Conservation (phyloP, 2,888 invertebrate species). For the Cataglyphis cursor region DNA sequence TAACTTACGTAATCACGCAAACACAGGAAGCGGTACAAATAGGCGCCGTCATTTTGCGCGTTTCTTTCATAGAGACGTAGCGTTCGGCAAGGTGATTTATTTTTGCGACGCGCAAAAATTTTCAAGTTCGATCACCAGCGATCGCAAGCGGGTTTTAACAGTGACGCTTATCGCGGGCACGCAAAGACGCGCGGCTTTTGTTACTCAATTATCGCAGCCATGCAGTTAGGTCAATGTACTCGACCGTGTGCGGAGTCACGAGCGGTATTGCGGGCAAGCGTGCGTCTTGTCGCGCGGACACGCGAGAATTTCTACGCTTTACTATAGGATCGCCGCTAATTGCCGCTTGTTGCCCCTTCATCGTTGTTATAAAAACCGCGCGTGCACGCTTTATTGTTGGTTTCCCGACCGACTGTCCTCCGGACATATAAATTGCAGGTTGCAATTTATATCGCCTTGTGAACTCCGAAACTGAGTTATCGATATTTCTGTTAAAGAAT, state of each 20-base stretch:
- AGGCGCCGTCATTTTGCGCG: constrained; percentile 73
- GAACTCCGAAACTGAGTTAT: background rate
- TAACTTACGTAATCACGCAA: constrained; percentile 73
- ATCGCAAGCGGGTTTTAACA: background rate
- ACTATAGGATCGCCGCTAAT: constrained; percentile 32
- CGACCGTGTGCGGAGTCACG: constrained; percentile 60
- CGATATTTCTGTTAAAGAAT: background rate
- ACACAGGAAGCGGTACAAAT: constrained; percentile 76
- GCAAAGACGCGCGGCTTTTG: constrained; percentile 35
- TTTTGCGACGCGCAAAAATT: constrained; percentile 11
- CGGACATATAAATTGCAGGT: background rate
- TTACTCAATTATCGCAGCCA: constrained; percentile 49
- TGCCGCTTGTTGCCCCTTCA: constrained; percentile 37
- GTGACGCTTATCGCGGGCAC: background rate
- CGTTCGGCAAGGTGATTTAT: background rate
- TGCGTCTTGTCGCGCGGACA: constrained; percentile 50
- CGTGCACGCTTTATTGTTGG: constrained; percentile 19
- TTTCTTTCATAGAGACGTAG: constrained; percentile 54
- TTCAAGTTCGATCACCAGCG: background rate
- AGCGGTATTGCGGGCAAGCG: constrained; percentile 48
- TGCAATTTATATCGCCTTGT: background rate
- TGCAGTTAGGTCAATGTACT: constrained; percentile 62
- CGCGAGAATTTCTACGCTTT: constrained; percentile 54
- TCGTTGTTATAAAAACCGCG: background rate
- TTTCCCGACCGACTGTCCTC: background rate